Percentiles rank a stretch among this genome's conserved stretches.
Evolutionary conservation across 2,888 invertebrate species (phyloP).

Genomic region (Microchrysa polita): DNA sequence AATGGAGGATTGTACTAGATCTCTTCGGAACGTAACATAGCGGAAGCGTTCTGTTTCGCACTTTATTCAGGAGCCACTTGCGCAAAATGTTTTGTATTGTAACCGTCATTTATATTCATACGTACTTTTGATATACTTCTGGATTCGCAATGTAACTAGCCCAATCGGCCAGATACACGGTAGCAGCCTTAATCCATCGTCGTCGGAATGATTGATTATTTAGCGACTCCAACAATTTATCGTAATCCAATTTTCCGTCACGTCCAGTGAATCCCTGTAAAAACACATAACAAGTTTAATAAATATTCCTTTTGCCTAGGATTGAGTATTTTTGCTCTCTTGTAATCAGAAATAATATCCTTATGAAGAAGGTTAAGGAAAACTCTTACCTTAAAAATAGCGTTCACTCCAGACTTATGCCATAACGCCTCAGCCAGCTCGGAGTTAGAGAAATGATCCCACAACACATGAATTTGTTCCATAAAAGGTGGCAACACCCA

Average conservation of each 20-base stretch:
- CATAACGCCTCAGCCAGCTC: slow-evolving; percentile 79
- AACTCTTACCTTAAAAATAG: slow-evolving; percentile 68
- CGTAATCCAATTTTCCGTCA: slow-evolving; percentile 76
- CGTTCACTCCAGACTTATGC: slow-evolving; percentile 77
- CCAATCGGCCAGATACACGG: slow-evolving; percentile 78
- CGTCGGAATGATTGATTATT: slow-evolving; percentile 83
- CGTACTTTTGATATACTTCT: slow-evolving; percentile 76
- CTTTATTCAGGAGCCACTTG: too few relatives aligned
- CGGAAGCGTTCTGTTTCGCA: too few relatives aligned
- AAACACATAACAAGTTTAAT: slow-evolving; percentile 1
- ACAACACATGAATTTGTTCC: slow-evolving; percentile 76
- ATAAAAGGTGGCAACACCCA: slow-evolving; percentile 77
- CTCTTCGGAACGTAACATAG: too few relatives aligned
- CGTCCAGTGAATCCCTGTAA: slow-evolving; percentile 71
- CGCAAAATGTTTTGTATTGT: too few relatives aligned
- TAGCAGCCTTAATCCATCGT: slow-evolving; percentile 81
- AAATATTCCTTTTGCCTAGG: too few relatives aligned
- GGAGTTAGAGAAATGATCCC: slow-evolving; percentile 82
- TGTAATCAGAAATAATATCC: too few relatives aligned
- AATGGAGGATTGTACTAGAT: too few relatives aligned
- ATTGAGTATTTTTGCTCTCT: too few relatives aligned
- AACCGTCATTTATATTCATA: too few relatives aligned
- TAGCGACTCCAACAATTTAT: slow-evolving; percentile 77
- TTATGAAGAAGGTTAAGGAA: not conserved
- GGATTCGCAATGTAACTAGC: slow-evolving; percentile 80